These are phyloP conservation scores for Cichladusa arquata DNA, from an alignment of 2,113 vertebrate species.

Conservation along the genomic window DNA sequence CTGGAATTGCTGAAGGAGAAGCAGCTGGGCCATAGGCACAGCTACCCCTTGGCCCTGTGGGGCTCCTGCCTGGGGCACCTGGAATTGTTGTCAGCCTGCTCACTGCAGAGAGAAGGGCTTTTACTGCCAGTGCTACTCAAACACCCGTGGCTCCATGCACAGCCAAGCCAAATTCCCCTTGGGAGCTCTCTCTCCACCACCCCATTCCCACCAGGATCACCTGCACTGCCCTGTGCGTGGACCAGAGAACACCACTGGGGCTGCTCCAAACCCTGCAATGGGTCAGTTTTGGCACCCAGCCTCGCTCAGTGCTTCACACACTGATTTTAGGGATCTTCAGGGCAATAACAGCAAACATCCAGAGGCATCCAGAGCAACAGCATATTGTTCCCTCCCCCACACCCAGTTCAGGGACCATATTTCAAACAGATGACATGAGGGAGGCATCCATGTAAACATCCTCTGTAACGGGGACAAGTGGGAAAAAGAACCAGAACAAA, in stretches of 20 bases:
- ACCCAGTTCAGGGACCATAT: neutral
- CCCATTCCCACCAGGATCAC: neutral
- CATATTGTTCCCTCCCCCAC: constrained; percentile 5
- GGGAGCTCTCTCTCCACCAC: neutral
- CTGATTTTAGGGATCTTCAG: neutral
- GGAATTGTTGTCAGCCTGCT: accelerated
- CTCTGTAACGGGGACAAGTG: neutral
- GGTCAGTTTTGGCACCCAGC: neutral
- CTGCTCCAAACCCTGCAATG: neutral
- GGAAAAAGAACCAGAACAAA: constrained; percentile 19
- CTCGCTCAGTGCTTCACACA: neutral
- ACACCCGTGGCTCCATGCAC: neutral
- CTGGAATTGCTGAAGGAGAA: neutral
- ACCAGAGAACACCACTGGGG: neutral
- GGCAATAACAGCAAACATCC: neutral
- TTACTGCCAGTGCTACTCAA: neutral
- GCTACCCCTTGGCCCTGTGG: neutral
- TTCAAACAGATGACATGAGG: constrained; percentile 47
- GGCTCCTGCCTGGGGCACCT: neutral
- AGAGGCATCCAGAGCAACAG: constrained; percentile 17
- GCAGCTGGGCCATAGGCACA: neutral
- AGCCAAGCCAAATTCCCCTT: neutral
- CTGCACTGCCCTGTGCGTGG: neutral
- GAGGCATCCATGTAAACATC: constrained; percentile 31
- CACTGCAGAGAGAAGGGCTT: neutral